Percentiles rank a stretch among this genome's conserved stretches.
These are phyloP conservation scores for Dinocampus coccinellae DNA, from an alignment of 2,888 invertebrate species.

Conservation along the genomic window DNA sequence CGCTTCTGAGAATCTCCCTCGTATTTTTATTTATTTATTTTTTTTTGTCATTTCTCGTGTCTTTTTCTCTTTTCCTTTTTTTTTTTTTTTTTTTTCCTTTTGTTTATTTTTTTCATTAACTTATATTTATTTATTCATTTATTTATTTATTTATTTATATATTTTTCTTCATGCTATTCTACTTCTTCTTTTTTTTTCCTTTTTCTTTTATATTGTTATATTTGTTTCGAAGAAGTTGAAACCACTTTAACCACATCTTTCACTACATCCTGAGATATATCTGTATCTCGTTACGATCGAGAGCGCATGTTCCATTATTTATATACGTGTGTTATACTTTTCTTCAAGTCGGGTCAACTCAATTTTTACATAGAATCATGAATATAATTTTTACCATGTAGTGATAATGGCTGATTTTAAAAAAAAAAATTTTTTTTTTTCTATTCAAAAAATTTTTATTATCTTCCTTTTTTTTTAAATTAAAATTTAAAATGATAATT, in stretches of 20 bases:
- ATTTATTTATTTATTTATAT: neutral
- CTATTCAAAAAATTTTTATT: too few relatives aligned
- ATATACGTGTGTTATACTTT: too few relatives aligned
- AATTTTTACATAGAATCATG: slow-evolving; percentile 18
- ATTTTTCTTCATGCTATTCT: slow-evolving; percentile 3
- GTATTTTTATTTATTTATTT: too few relatives aligned
- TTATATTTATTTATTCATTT: too few relatives aligned
- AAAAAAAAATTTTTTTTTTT: too few relatives aligned
- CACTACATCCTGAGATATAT: slow-evolving; percentile 30
- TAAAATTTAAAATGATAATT: too few relatives aligned
- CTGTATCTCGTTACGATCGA: slow-evolving; percentile 40
- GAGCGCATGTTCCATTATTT: slow-evolving; percentile 25
- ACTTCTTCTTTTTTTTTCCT: too few relatives aligned
- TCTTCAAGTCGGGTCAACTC: slow-evolving; percentile 23
- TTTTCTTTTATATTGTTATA: neutral
- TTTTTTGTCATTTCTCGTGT: too few relatives aligned
- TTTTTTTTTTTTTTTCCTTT: neutral
- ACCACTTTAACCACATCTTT: slow-evolving; percentile 42
- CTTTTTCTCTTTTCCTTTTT: neutral
- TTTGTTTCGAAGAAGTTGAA: slow-evolving; percentile 26
- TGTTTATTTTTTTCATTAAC: neutral
- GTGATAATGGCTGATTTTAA: too few relatives aligned
- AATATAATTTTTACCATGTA: slow-evolving; percentile 24
- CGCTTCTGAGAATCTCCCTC: neutral
- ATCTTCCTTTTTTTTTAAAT: too few relatives aligned